These are phyloP conservation scores for Dicycla oo DNA, from an alignment of 2,888 invertebrate species.

Conservation along the genomic window DNA sequence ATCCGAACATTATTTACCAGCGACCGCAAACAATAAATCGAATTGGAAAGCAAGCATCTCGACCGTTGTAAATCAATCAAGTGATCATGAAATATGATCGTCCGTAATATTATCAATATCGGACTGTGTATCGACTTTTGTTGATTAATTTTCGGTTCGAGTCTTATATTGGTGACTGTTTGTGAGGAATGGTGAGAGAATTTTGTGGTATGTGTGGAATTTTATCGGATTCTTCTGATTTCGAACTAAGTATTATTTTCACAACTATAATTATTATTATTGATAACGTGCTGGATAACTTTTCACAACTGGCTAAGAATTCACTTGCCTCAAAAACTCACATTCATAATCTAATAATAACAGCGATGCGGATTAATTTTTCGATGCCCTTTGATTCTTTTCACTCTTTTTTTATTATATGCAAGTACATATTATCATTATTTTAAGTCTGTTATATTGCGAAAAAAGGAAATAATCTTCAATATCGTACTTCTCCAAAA, in stretches of 20 bases:
- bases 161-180: conserved; percentile 46
- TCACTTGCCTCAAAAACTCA: not conserved
- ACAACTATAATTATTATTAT: too few species aligned
- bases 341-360: too few species aligned
- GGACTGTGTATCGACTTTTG: conserved; percentile 69
- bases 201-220: not conserved
- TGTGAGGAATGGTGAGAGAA: not conserved
- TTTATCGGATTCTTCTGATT: not conserved
- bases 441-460: too few species aligned
- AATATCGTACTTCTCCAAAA: not conserved
- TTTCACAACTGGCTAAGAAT: not conserved
- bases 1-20: conserved; percentile 69
- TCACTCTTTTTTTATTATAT: too few species aligned
- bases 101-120: conserved; percentile 80
- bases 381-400: too few species aligned
- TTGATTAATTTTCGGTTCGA: conserved; percentile 76
- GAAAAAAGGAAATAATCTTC: not conserved
- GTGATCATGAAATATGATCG: conserved; percentile 82
- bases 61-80: conserved; percentile 84
- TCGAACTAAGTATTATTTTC: too few species aligned
- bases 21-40: conserved; percentile 82
- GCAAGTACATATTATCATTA: too few species aligned
- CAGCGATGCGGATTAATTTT: too few species aligned
- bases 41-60: conserved; percentile 82
- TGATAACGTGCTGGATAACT: not conserved